Evolutionary conservation across 2,113 vertebrate genomes (phyloP), one percentile per base, ranked within the genome.

Genomic region (Gasterosteus nipponicus): DNA sequence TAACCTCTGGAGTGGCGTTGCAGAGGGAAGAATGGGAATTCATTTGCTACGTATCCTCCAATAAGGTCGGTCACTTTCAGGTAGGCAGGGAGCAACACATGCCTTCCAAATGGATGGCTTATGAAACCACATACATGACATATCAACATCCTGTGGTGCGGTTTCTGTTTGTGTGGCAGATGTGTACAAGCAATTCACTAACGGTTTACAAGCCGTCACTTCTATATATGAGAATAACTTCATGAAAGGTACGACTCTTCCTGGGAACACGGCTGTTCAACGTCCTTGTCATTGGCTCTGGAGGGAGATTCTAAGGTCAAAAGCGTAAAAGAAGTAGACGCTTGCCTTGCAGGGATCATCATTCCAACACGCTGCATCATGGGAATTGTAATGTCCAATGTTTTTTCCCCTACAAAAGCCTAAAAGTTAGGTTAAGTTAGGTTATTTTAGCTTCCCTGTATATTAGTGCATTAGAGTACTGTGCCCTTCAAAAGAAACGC

Each of bases 1-100:
- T 84, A 87, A 91, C 89, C 84, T 90, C 44, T 72, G 64, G 80
- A 89, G 89, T 80, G 76, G 76, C 74, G 88, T 73, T 90, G 89
- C 31, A 60, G 41, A 87, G 77, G 85, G 61, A 83, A 81, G 79
- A 81, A 85, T 78, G 66, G 71, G 75, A 67, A 87, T 91, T 90
- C 57, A 77, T 78, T 80, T 80, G 86, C 77, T 59, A 61, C 73
- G 63, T 82, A 38, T 77, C 59, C 67, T 80, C 68, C 75, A 78
- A 68, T 87, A 47, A 86, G 63, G 73, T 72, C 67, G 70, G n/a
- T 78, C 53, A 69, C 73, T 78, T 74, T 51, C 72, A 85, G 86
- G 83, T 75, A 81, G 69, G 76, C 72, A 74, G 47, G 75, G 72
- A 73, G 42, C 49, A 11, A 19, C 12, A 42, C 12, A 19, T 73